Evolutionary conservation across 2,888 invertebrate genomes (phyloP).

Genomic region (Meganola albula): DNA sequence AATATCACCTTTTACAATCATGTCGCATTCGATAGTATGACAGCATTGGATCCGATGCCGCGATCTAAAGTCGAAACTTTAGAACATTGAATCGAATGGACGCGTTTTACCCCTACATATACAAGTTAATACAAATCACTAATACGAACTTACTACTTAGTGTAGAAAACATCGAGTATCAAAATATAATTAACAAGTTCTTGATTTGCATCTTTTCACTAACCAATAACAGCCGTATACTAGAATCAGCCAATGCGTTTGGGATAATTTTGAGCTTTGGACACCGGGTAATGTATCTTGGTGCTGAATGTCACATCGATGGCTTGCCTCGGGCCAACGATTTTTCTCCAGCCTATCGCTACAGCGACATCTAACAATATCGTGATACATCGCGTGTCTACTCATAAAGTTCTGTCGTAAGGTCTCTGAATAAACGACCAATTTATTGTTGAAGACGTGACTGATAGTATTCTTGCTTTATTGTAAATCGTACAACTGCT

Average conservation of each 20-base stretch:
- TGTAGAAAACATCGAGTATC: constrained; percentile 77
- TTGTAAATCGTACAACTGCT: constrained; percentile 13
- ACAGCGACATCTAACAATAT: no score
- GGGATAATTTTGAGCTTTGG: constrained; percentile 61
- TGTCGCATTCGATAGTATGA: constrained; percentile 49
- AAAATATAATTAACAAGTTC: constrained; percentile 75
- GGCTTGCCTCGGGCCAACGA: constrained; percentile 15
- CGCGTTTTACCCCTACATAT: constrained; percentile 53
- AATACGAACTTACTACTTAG: constrained; percentile 57
- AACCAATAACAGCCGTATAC: constrained; percentile 78
- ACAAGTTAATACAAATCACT: constrained; percentile 58
- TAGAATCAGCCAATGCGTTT: constrained; percentile 73
- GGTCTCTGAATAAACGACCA: constrained; percentile 1
- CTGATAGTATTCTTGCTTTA: constrained; percentile 7
- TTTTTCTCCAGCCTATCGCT: constrained; percentile 11
- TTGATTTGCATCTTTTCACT: constrained; percentile 71
- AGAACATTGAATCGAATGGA: constrained; percentile 58
- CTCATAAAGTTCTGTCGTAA: constrained; percentile 16
- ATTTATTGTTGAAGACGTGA: constrained; percentile 9
- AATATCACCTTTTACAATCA: constrained; percentile 45
- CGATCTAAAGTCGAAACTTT: constrained; percentile 35
- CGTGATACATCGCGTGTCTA: constrained; percentile 15
- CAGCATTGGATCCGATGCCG: constrained; percentile 17
- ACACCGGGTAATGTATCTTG: constrained; percentile 51
- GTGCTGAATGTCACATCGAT: constrained; percentile 44